Percentiles rank a stretch among this genome's conserved stretches.
phyloP scores from a whole-genome alignment of 1,140 invertebrate genomes.

The Drusus annulatus region DNA sequence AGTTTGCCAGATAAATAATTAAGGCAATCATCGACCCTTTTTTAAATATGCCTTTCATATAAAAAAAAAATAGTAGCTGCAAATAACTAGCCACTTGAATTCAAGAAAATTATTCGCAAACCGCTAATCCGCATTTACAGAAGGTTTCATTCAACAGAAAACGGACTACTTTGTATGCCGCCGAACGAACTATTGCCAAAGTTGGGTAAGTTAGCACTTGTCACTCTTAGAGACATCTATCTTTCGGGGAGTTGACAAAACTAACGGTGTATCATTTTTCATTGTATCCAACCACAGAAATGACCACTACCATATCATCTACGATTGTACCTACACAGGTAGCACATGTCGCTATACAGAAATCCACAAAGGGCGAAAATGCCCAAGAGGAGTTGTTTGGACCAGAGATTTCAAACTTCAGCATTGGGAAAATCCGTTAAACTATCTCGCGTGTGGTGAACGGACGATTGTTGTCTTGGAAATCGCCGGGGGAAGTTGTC shows the following conservation, averaged over 20 bases:
- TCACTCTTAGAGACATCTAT: no score
- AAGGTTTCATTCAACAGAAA: no score
- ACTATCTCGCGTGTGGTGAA: constrained; percentile 47
- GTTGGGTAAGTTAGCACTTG: no score
- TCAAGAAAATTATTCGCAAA: no score
- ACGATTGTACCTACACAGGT: not conserved
- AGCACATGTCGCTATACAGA: not conserved
- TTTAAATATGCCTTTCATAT: no score
- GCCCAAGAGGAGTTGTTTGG: not conserved
- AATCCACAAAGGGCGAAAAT: not conserved
- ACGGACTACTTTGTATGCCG: no score
- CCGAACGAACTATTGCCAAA: no score
- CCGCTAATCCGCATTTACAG: no score
- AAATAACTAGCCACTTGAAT: no score
- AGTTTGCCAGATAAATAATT: no score
- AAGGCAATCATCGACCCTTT: no score
- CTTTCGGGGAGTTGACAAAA: not conserved
- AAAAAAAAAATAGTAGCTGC: no score
- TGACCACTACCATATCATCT: not conserved
- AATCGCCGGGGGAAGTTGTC: constrained; percentile 36
- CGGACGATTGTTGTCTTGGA: constrained; percentile 2
- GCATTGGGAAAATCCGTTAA: constrained; percentile 40
- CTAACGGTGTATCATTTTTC: not conserved
- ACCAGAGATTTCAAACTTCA: not conserved
- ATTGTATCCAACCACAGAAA: not conserved